A percentile compares a stretch with the other conserved stretches of the same genome.
phyloP scores from a whole-genome alignment of 2,797 vertebrate species.

The Monodelphis domestica region DNA sequence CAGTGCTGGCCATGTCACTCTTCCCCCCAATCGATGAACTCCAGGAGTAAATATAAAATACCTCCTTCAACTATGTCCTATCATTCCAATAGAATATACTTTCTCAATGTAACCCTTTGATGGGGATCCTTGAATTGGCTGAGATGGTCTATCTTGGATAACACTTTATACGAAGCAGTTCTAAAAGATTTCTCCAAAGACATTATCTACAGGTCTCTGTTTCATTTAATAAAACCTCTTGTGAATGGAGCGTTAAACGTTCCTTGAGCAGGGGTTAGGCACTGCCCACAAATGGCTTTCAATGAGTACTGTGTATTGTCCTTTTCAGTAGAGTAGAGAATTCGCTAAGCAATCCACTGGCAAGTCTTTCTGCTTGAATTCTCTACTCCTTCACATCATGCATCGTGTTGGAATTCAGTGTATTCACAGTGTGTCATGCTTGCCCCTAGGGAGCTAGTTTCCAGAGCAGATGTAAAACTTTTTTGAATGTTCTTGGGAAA shows the following conservation, averaged over 20 bases:
- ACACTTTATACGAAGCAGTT: not conserved
- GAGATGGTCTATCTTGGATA: not conserved
- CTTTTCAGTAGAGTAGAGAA: not conserved
- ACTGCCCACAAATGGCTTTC: not conserved
- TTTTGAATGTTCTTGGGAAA: constrained; percentile 1
- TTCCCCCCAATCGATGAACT: not conserved
- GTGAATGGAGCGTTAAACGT: not conserved
- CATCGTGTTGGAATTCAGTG: not conserved
- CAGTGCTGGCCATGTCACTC: not conserved
- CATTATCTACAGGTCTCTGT: not conserved
- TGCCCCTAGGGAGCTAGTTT: not conserved
- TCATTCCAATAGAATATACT: not conserved
- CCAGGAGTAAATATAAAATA: not conserved
- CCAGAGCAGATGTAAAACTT: not conserved
- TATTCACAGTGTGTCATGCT: not conserved
- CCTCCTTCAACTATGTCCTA: not conserved
- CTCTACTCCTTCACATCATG: not conserved
- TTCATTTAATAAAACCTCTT: not conserved
- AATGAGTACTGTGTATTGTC: not conserved
- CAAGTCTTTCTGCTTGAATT: not conserved
- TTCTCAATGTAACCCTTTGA: not conserved
- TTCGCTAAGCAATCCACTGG: not conserved
- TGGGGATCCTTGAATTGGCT: not conserved
- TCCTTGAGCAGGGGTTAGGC: not conserved
- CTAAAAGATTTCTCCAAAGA: not conserved